Base-by-base conservation (phyloP, 2,888 invertebrate genomes). In the Ormyrus labotus region DNA sequence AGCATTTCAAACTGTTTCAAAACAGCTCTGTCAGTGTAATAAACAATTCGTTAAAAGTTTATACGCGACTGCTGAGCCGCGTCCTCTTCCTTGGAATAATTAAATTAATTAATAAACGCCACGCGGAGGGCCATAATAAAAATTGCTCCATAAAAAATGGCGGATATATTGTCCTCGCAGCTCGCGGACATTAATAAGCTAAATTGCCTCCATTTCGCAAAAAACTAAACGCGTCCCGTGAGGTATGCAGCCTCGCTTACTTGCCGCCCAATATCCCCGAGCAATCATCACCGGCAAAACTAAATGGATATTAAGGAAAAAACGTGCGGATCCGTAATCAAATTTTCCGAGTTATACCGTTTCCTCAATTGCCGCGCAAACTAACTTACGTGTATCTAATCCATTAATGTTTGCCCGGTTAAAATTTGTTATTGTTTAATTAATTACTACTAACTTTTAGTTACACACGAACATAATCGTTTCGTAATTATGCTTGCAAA, bases 281-380 rank as follows among this genome's bases (percentile, higher is more conserved):
- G 72, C 83, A 80, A 82, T 83, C 81, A 81, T 81, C 78, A 61
- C 78, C 81, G 74, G 60, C 69, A 60, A 13, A 73, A 69, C 68
- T 79, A 73, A 69, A 69, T 73, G 51, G 34, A 11, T 50, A 50
- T 63, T 55, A 60, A 76, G 10, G 19, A 47, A 71, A 50, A 8
- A 61, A 70, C 13, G 11, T 9, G 48, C 9, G 51, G 50, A 69
- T 76, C 11, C 63, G 76, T 61, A 55, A 76, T 77, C 76, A 77
- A 53, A 69, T 13, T 13, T 13, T 13, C 13, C 13, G 13, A 13
- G 13, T 13, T 13, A 13, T 0, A n/a, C 13, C 13, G 13, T 13
- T 13, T 13, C 13, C 13, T 13, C 13, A 13, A 13, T 13, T 13
- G 13, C 13, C 13, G 13, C 13, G 13, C 13, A 13, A 13, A 13